Conservation (phyloP, 2,113 vertebrate genomes). For the Electrona antarctica region DNA sequence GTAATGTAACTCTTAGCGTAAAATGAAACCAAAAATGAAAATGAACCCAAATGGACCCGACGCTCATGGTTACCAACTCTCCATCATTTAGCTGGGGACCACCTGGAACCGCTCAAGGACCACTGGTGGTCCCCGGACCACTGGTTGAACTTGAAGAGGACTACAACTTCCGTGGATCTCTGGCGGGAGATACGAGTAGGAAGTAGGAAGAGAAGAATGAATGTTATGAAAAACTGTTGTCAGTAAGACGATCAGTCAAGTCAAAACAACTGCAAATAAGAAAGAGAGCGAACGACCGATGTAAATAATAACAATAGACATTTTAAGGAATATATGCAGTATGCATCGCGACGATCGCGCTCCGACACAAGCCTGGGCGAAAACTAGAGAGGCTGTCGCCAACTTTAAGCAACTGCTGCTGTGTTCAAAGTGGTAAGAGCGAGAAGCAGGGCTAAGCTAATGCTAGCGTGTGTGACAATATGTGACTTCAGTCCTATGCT, state of each 20-base stretch:
- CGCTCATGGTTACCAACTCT: no score
- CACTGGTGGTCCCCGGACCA: no score
- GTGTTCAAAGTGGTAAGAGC: slow-evolving; percentile 75
- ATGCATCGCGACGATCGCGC: slow-evolving; percentile 40
- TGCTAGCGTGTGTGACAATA: no score
- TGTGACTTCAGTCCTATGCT: not conserved
- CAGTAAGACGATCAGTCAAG: not conserved
- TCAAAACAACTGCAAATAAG: not conserved
- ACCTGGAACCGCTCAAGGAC: no score
- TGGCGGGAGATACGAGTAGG: slow-evolving; percentile 46
- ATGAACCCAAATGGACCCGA: no score
- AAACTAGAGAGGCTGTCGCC: slow-evolving; percentile 62
- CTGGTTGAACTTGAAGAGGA: no score
- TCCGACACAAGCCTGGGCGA: slow-evolving; percentile 51
- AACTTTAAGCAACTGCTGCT: slow-evolving; percentile 69
- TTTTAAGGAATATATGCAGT: not conserved
- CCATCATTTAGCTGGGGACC: no score
- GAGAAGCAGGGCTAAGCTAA: not conserved
- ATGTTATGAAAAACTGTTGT: not conserved
- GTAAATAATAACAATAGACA: not conserved
- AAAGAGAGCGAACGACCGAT: not conserved
- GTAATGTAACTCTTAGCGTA: no score
- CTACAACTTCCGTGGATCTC: no score
- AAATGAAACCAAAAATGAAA: no score
- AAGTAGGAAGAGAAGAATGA: slow-evolving; percentile 3